phyloP scores from a whole-genome alignment of 2,113 vertebrate species.

The Petroica traversi region DNA sequence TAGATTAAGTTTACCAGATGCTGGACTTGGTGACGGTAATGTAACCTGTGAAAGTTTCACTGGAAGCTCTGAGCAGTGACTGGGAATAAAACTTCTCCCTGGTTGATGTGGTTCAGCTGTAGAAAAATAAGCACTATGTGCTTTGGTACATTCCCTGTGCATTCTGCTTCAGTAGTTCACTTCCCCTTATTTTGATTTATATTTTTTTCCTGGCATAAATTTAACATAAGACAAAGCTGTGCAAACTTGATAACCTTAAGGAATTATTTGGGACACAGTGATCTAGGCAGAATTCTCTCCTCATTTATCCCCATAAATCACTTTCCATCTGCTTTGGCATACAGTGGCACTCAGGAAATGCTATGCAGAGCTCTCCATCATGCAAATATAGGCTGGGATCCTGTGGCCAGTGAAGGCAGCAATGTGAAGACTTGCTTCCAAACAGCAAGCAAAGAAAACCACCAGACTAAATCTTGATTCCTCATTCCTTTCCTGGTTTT shows the following conservation, averaged over 20 bases:
- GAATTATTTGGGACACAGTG: not conserved
- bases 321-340: not conserved
- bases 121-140: not conserved
- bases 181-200: not conserved
- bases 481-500: not conserved
- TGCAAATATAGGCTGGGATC: not conserved
- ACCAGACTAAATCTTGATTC: not conserved
- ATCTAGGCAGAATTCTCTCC: not conserved
- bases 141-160: not conserved
- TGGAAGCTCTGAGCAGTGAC: not conserved
- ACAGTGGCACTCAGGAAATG: not conserved
- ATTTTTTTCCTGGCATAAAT: not conserved
- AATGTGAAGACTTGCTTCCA: not conserved
- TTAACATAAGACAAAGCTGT: not conserved
- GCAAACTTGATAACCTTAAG: constrained; percentile 21
- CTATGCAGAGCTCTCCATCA: not conserved
- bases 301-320: constrained; percentile 25
- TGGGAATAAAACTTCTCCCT: not conserved
- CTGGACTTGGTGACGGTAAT: not conserved
- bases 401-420: not conserved
- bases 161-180: not conserved
- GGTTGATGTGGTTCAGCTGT: not conserved
- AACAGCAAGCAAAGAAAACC: not conserved
- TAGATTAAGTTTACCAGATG: not conserved
- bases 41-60: not conserved